These are phyloP conservation scores for Cirrhinus mrigala DNA, from an alignment of 2,797 vertebrate species.

Conservation along the genomic window DNA sequence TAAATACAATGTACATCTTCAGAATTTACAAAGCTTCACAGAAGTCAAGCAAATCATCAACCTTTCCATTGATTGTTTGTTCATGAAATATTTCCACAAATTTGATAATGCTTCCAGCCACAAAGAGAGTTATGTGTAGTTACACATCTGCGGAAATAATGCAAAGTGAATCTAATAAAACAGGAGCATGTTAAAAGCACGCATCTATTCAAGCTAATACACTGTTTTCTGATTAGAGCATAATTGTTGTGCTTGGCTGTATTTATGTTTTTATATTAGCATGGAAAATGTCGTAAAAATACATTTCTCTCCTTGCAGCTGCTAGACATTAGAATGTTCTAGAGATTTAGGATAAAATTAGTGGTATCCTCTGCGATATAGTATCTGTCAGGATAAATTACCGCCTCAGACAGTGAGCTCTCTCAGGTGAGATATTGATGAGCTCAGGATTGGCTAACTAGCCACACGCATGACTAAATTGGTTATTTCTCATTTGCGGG, in stretches of 20 bases:
- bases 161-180: slow-evolving; percentile 7
- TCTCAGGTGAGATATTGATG: slow-evolving; percentile 47
- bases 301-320: background rate
- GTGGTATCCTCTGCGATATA: background rate
- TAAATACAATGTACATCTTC: background rate
- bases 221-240: background rate
- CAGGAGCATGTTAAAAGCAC: background rate
- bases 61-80: background rate
- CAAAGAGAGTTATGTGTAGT: background rate
- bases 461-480: slow-evolving; percentile 31
- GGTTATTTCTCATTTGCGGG: slow-evolving; percentile 40
- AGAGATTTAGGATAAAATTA: slow-evolving; percentile 6
- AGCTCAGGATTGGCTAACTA: slow-evolving; percentile 27
- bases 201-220: background rate
- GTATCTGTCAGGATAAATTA: slow-evolving; percentile 43
- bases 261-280: background rate
- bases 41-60: background rate
- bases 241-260: background rate
- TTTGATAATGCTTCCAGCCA: background rate
- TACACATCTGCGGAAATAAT: background rate
- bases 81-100: background rate
- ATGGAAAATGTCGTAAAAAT: background rate
- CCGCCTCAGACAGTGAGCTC: slow-evolving; percentile 21
- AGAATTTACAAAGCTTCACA: background rate
- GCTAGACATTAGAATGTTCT: background rate